These are phyloP conservation scores for Perca fluviatilis DNA, from an alignment of 2,113 vertebrate species.

Conservation along the genomic window DNA sequence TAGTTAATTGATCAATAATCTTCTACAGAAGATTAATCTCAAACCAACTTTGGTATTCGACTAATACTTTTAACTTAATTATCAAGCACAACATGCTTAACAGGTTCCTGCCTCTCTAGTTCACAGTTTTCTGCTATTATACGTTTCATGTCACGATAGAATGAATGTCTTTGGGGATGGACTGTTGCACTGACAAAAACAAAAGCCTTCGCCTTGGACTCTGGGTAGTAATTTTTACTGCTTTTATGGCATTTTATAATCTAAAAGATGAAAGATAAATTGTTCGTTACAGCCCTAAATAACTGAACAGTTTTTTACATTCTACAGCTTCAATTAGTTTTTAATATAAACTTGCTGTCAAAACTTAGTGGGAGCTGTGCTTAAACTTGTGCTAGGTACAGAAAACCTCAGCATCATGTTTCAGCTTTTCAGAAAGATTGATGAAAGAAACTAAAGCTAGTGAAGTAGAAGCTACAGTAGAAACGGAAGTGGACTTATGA, in stretches of 20 bases:
- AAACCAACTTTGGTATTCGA: neutral
- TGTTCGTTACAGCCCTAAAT: neutral
- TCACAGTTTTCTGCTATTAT: neutral
- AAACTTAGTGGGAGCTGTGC: neutral
- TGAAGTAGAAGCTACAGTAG: constrained; percentile 5
- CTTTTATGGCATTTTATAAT: neutral
- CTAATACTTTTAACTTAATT: neutral
- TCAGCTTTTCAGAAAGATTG: neutral
- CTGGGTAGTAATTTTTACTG: neutral
- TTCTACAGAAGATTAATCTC: neutral
- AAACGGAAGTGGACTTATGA: constrained; percentile 32
- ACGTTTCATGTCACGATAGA: neutral
- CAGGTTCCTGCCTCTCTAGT: neutral
- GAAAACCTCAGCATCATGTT: constrained; percentile 26
- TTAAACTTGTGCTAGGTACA: neutral
- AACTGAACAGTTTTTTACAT: too few relatives aligned
- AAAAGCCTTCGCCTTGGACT: neutral
- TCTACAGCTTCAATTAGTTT: neutral
- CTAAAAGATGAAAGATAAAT: neutral
- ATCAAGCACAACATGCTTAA: neutral
- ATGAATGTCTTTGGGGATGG: neutral
- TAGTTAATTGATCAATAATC: too few relatives aligned
- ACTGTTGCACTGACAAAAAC: neutral
- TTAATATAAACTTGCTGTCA: neutral
- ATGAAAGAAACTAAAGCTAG: neutral